Base-by-base conservation (phyloP, 2,888 invertebrate species). In the Acronicta aceris region DNA sequence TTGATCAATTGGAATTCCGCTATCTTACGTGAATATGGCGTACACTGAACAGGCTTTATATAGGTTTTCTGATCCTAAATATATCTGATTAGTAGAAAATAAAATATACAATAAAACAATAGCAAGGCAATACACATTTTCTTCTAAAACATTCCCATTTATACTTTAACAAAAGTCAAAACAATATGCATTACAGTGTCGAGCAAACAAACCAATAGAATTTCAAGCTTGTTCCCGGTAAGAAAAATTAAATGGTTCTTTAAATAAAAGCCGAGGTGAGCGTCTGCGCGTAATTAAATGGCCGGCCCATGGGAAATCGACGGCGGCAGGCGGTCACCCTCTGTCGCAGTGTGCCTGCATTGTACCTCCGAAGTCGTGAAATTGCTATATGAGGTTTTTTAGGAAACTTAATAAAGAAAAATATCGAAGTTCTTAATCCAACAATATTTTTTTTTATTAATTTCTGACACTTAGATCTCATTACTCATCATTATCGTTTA, bases 161-260 rank as follows among this genome's bases (percentile, higher is more conserved):
- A 30, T 36, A 41, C 27, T 38, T 40, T 33, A 12, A 59, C 33
- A 38, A 43, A 17, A 38, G 12, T 36, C 47, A 47, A 45, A 57
- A 65, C 58, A 57, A 52, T 33, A 38, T 42, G 42, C 33, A 33
- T 12, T 33, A 33, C 33, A 33, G 12, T 33, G 33, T 33, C 12
- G 33, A 33, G 33, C 33, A 10, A 33, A 33, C 16, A 52, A 71
- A 64, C 74, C 62, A 74, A 66, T 52, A 46, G 55, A 43, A 36
- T 46, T 36, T 16, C 41, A 12, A 42, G 21, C 27, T 10, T 49
- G 64, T 71, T 65, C 71, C 64, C 54, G 33, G 60, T 50, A 75
- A 61, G 65, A 79, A 80, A 80, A 76, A 80, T 71, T 59, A 72
- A 76, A 76, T 66, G 61, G 49, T 68, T 73, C 65, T 76, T 78